These are phyloP conservation scores for Pseudorhiza aurosa DNA, from an alignment of 30 jellyfish, hydroid and myxozoan genomes.

Conservation along the genomic window DNA sequence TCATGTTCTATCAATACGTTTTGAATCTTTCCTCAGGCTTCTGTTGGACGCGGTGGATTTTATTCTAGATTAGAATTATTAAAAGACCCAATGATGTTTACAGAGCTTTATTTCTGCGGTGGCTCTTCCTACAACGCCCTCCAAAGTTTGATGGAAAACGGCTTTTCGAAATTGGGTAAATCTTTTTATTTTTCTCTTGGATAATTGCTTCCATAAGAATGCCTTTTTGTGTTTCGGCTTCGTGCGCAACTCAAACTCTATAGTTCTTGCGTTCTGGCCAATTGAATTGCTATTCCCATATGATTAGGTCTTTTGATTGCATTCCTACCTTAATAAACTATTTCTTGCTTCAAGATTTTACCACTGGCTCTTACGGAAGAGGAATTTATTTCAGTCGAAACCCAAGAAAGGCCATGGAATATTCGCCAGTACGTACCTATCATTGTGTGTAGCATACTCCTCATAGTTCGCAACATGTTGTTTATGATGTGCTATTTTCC, in stretches of 20 bases:
- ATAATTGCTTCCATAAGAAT: neutral
- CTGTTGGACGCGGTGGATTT: conserved; percentile 19
- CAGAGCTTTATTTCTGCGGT: conserved; percentile 49
- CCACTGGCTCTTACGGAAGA: conserved; percentile 13
- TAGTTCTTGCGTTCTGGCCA: too few species aligned
- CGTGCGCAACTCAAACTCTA: too few species aligned
- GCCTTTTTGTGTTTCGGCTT: neutral
- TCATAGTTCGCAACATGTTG: too few species aligned
- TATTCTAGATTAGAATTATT: conserved; percentile 19
- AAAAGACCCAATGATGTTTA: conserved; percentile 51
- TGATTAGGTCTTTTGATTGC: too few species aligned
- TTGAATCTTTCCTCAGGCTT: too few species aligned
- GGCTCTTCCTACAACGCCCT: neutral
- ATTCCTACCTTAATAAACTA: too few species aligned
- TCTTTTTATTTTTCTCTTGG: neutral
- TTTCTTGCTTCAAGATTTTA: conserved; percentile 2
- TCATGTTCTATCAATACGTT: too few species aligned
- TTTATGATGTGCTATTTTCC: too few species aligned
- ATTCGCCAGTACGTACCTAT: conserved; percentile 33
- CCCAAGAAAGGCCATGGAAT: conserved; percentile 57
- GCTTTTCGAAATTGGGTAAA: conserved; percentile 33
- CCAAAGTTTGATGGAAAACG: conserved; percentile 3
- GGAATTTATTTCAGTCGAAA: conserved; percentile 43
- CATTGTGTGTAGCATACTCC: too few species aligned
- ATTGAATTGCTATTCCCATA: too few species aligned